Base-by-base conservation (phyloP, 2,888 invertebrate species). In the Metacarcinus magister region DNA sequence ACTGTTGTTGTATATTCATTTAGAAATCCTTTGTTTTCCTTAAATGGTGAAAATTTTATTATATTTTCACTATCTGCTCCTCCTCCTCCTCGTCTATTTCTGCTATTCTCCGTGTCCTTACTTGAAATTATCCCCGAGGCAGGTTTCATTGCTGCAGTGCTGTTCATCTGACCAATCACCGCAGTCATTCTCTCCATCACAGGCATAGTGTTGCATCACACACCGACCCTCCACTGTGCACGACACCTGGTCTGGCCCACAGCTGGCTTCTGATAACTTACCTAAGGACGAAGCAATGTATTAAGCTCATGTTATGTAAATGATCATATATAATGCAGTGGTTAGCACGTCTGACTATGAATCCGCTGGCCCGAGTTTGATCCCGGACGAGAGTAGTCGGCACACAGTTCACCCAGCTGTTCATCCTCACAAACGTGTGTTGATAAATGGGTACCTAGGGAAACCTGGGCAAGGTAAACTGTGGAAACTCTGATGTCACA, bases 101-200 rank as follows among this genome's bases (percentile, higher is more conserved):
- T 28, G 46, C n/a, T 46, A n/a, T 0, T 94, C 67, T 32, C 67
- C 39, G 44, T 0, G 23, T 5, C 28, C 87, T 1, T 67, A 97
- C 97, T 87, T 95, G 94, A 96, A 97, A 46, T 96, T 94, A 39
- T 96, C 94, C 4, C 89, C 48, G 23, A 82, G 67, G 91, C 98
- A 98, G 39, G 97, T 97, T 0, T 98, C 98, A 97, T 98, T 98
- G 0, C 98, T 98, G 97, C 99, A 99, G 97, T 98, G 98, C 97
- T 98, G 98, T 97, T 99, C 99, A 97, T 99, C 99, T 95, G 98
- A 98, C 98, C 98, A 98, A 97, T 99, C 99, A 0, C 98, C 99
- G 97, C 99, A 99, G 97, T 99, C 99, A 97, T 99, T 98, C 97
- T 99, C 99, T 0, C 98, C 98, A 97, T 99, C 99, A 97, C 99